A percentile compares a stretch with the other conserved stretches of the same genome.
phyloP scores from a whole-genome alignment of 2,888 invertebrate genomes.

The Carabus problematicus region DNA sequence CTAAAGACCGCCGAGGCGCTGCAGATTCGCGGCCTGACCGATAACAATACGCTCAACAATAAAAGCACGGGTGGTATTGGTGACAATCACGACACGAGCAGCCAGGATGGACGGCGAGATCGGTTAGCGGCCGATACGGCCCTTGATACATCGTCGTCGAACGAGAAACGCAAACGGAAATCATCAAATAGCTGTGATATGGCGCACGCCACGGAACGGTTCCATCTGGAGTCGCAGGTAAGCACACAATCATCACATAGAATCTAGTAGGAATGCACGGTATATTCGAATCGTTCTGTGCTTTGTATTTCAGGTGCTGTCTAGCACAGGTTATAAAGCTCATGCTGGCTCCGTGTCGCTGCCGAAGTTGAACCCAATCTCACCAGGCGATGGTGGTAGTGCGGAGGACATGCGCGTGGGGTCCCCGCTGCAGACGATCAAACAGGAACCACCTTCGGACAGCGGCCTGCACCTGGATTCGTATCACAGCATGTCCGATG shows the following conservation, averaged over 20 bases:
- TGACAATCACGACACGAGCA: not conserved
- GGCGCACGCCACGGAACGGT: conserved; percentile 68
- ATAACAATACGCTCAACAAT: conserved; percentile 73
- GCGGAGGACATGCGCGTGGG: conserved; percentile 65
- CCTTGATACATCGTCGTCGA: conserved; percentile 57
- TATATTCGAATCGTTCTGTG: not conserved
- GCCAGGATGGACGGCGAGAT: conserved; percentile 37
- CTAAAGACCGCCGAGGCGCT: conserved; percentile 91
- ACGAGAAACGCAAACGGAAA: conserved; percentile 70
- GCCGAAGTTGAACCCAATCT: conserved; percentile 71
- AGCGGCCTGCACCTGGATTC: conserved; percentile 57
- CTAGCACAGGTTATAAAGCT: conserved; percentile 28
- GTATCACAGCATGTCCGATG: conserved; percentile 60
- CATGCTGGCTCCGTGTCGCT: conserved; percentile 49
- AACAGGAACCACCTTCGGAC: conserved; percentile 68
- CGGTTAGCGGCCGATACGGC: conserved; percentile 47
- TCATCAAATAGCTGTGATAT: conserved; percentile 73
- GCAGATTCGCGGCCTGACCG: conserved; percentile 88
- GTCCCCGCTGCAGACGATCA: conserved; percentile 63
- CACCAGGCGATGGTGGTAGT: conserved; percentile 62
- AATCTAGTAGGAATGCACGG: not conserved
- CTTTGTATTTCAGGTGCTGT: conserved; percentile 55
- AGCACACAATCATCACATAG: conserved; percentile 36
- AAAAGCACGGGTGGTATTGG: conserved; percentile 51
- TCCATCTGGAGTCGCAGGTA: conserved; percentile 73